These are phyloP conservation scores for Nematopogon swammerdamellus DNA, from an alignment of 2,888 invertebrate species.

Conservation along the genomic window DNA sequence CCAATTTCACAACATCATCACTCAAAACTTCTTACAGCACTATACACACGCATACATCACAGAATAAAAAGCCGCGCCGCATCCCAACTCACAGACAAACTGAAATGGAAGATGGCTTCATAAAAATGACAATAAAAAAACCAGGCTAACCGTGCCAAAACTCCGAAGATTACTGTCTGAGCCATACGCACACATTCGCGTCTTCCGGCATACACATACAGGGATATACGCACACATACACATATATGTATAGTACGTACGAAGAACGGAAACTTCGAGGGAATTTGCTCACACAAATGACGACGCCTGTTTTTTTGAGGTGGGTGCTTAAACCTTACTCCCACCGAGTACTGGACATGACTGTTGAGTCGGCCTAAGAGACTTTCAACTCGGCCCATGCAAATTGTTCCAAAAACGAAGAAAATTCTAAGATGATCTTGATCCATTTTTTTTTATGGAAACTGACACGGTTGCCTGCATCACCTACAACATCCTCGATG, in stretches of 20 bases:
- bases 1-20: too few relatives aligned
- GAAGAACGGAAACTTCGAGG: constrained; percentile 49
- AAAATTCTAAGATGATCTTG: too few relatives aligned
- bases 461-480: too few relatives aligned
- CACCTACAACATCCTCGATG: too few relatives aligned
- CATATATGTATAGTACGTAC: constrained; percentile 15
- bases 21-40: too few relatives aligned
- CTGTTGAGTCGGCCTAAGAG: too few relatives aligned
- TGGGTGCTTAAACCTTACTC: constrained; percentile 46
- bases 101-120: constrained; percentile 1
- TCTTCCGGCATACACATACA: constrained; percentile 2
- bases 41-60: too few relatives aligned
- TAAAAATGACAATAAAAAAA: background rate
- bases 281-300: constrained; percentile 54
- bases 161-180: background rate
- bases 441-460: too few relatives aligned
- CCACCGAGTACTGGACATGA: too few relatives aligned
- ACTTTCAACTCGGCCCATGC: too few relatives aligned
- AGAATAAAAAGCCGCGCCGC: background rate
- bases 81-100: background rate
- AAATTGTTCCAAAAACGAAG: too few relatives aligned
- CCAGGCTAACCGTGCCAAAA: background rate
- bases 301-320: constrained; percentile 53
- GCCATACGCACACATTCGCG: background rate
- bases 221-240: constrained; percentile 2